Evolutionary conservation across 1,140 invertebrate genomes (phyloP).

Genomic region (Coptotermes formosanus): DNA sequence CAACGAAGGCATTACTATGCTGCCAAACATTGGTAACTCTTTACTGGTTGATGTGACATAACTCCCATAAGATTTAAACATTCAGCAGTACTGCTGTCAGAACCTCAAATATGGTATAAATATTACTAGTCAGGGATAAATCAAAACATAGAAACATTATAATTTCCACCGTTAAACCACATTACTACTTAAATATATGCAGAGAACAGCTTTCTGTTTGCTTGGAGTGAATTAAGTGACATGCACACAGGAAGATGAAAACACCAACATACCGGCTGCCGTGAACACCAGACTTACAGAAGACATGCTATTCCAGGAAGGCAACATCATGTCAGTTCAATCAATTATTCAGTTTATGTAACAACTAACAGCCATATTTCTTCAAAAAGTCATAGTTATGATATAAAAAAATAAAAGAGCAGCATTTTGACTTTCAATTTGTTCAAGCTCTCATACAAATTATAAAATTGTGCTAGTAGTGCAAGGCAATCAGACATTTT

Average conservation of each 20-base stretch:
- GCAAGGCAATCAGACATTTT: too few relatives aligned
- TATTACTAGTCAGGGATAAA: background rate
- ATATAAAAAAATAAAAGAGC: too few relatives aligned
- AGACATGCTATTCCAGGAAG: background rate
- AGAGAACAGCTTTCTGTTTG: constrained; percentile 10
- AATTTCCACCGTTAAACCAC: background rate
- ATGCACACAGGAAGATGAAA: background rate
- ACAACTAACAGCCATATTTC: too few relatives aligned
- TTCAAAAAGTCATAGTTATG: too few relatives aligned
- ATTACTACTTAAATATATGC: background rate
- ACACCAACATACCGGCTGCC: background rate
- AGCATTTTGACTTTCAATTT: too few relatives aligned
- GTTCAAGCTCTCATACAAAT: too few relatives aligned
- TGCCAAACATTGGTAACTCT: too few relatives aligned
- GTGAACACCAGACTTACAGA: background rate
- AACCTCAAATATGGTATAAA: background rate
- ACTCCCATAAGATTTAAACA: too few relatives aligned
- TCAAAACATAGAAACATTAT: background rate
- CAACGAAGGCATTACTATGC: too few relatives aligned
- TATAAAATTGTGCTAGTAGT: too few relatives aligned
- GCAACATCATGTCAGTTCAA: background rate
- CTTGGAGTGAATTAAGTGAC: background rate
- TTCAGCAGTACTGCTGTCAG: too few relatives aligned
- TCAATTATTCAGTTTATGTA: background rate
- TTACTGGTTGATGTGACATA: too few relatives aligned